Evolutionary conservation across 2,888 invertebrate genomes (phyloP), one percentile per base, ranked within the genome.

Genomic region (Yponomeuta evonymella): DNA sequence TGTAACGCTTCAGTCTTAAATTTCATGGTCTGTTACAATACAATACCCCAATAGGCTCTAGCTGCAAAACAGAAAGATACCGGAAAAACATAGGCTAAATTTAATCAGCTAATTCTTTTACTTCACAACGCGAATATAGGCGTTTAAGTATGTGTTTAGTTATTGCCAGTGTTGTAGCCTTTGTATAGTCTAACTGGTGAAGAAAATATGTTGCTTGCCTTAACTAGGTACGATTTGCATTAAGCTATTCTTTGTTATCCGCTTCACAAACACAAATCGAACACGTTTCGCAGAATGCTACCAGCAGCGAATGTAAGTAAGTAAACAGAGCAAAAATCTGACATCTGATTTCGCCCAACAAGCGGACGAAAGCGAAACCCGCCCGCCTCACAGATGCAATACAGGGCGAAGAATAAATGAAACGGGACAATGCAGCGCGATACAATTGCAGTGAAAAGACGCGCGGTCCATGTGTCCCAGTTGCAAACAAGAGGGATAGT

Each of bases 391-490:
- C 51, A 58, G 69, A 66, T 70, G 76, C 79, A 81, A 85, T 83
- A 76, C 76, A 67, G 48, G 29, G 51, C 71, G 76, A 72, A 74
- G 79, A 80, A 79, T 81, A 89, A 90, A 90, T 88, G 88, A 86
- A 87, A 87, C 80, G 78, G 81, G 84, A 90, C 90, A 90, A 90
- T 90, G 78, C 82, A 73, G 75, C 78, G 82, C 87, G 87, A 88
- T 81, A 89, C 91, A 90, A 90, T 90, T 88, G 89, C 82, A 83
- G 77, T 86, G 88, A 88, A 91, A 90, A 90, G 90, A 88, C 87
- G 83, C 79, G 81, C 79, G 79, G 82, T 77, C 73, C 75, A 84
- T 87, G 85, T 88, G 90, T 84, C 86, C 89, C 75, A 90, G 81
- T 89, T 89, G 79, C 82, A 80, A 87, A 90, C 86, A 89, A 89